Base-by-base conservation (phyloP, 1,140 invertebrate species). In the Drosophila bipectinata region DNA sequence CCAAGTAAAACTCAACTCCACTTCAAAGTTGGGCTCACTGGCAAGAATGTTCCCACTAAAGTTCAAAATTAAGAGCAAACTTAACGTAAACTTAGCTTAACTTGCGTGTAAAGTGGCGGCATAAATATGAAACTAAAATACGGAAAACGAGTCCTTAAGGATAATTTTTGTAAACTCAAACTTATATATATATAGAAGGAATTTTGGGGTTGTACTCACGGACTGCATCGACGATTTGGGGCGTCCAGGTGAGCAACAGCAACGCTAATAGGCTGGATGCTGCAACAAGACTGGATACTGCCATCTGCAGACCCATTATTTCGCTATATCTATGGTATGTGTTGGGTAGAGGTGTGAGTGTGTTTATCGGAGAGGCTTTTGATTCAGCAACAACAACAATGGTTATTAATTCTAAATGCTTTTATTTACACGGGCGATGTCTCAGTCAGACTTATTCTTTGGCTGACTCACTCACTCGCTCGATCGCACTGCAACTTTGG, bases 301-400 rank as follows among this genome's bases (percentile, higher is more conserved):
- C 90, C 83, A 90, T 85, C 84, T 90, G 90, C 90, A 91, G 76
- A 81, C 90, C 90, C 90, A 91, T 91, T 80, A 90, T 91, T 82
- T 91, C 59, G 37, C 5, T 53, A 37, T 72, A 24, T 56, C 28
- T 55, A 7, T 45, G 47, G 37, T 48, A 44, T 28, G 41, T 44
- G 14, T 18, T 12, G 15, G 7, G 5, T 44, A 18, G 14, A 18
- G 41, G 41, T 41, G 39, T 41, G 39, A 15, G 44, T 37, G 34
- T 44, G 54, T 57, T 14, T 48, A 28, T 28, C 26, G 48, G 47
- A 44, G 41, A 18, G 15, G 41, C n/a, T 44, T 44, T 44, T 15
- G 39, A 41, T 41, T 41, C 14, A 41, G 39, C 39, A 41, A 64
- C 76, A 83, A 72, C 73, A 72, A 64, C 54, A 44, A 56, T 52